Base-by-base conservation (phyloP, 2,113 vertebrate species). In the Dendrocopos noguchii region DNA sequence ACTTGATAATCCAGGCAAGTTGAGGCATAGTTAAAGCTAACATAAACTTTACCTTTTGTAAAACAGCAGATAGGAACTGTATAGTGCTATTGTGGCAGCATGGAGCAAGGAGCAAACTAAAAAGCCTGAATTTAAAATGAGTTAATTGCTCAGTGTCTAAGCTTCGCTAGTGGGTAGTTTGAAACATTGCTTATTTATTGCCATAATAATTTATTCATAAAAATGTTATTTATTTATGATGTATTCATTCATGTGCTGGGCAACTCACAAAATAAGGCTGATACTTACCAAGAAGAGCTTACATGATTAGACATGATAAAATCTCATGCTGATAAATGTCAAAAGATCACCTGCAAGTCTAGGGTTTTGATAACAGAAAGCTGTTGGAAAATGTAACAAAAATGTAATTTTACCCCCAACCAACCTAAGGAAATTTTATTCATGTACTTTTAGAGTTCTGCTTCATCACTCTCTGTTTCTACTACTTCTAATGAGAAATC, bases 141-240 rank as follows among this genome's bases (percentile, higher is more conserved):
- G 52, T n/a, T 67, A 74, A 82, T 80, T 34, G 22, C 33, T 91
- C 52, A 42, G 22, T 79, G 79, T 52, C 57, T 84, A 8, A 86
- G 18, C 55, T 92, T 89, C 91, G 27, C 79, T 91, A 64, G 64
- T 77, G 52, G 42, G 28, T 76, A n/a, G 91, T 93, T 91, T 94
- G 31, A 91, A 85, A 60, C 53, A 91, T 93, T 67, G 70, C 15
- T 91, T 93, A 91, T 94, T 96, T 80, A 95, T 91, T 90, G 33
- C 57, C 13, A 64, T 83, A 87, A 91, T 92, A 47, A 91, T 93
- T 91, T 95, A 91, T 95, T 95, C 68, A 95, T 94, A 47, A 59
- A 79, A 88, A 8, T 80, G n/a, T 95, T 86, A 91, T 46, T 93
- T 91, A 95, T 95, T 96, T 96, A 94, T 90, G 76, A 88, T 2